Evolutionary conservation across 1,140 invertebrate genomes (phyloP).

Genomic region (Drosophila novamexicana): DNA sequence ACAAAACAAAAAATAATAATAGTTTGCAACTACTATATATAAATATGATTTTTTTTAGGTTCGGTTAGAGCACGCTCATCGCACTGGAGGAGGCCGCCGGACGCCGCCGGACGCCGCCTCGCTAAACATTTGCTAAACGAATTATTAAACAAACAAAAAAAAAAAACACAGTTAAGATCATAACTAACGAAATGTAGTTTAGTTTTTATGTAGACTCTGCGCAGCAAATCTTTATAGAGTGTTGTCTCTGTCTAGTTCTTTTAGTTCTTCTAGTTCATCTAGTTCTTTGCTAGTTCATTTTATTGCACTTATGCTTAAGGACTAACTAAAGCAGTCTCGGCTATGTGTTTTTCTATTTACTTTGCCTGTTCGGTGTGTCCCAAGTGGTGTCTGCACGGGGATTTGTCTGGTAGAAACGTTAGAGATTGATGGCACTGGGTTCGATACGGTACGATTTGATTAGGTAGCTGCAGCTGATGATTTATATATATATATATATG

Average conservation of each 20-base stretch:
- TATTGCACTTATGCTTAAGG: constrained; percentile 75
- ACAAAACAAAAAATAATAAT: constrained; percentile 29
- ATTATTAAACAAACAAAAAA: constrained; percentile 33
- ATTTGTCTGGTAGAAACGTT: constrained; percentile 10
- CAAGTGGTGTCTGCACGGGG: constrained; percentile 5
- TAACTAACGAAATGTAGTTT: constrained; percentile 44
- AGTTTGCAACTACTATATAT: constrained; percentile 25
- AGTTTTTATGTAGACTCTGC: constrained; percentile 64
- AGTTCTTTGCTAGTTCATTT: constrained; percentile 14
- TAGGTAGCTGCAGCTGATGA: constrained; percentile 8
- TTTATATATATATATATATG: neutral
- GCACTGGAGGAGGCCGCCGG: constrained; percentile 32
- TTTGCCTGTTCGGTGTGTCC: constrained; percentile 32
- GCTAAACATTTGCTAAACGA: constrained; percentile 29
- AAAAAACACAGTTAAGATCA: constrained; percentile 34
- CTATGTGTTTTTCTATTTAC: constrained; percentile 46
- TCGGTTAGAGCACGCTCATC: constrained; percentile 72
- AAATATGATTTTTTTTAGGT: constrained; percentile 58
- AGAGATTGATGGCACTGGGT: constrained; percentile 50
- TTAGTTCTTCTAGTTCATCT: constrained; percentile 13
- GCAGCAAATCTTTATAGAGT: constrained; percentile 60
- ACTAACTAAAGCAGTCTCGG: constrained; percentile 82
- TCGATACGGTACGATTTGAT: constrained; percentile 21
- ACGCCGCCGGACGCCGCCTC: constrained; percentile 16
- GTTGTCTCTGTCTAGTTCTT: constrained; percentile 9